Conservation (phyloP, 2,113 vertebrate species). For the Orthonyx spaldingii region DNA sequence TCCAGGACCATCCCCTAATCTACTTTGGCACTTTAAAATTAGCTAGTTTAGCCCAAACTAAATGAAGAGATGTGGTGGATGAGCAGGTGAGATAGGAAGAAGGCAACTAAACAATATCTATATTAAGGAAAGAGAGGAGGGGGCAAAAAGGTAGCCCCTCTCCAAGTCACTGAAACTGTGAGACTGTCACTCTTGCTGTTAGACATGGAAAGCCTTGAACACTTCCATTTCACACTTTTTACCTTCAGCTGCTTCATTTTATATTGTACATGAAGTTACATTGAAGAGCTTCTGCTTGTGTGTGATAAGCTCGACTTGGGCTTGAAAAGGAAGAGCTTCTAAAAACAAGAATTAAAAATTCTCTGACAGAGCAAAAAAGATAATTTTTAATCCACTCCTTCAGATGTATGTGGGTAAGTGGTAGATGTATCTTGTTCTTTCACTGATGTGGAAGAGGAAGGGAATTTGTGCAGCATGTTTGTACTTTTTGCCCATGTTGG, state of each 20-base stretch:
- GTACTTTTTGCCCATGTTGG: neutral
- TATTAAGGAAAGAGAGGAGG: neutral
- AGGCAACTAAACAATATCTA: neutral
- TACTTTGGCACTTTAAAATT: neutral
- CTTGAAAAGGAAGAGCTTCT: neutral
- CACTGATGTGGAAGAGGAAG: neutral
- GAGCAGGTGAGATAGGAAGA: neutral
- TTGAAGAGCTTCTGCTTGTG: neutral
- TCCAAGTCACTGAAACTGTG: neutral
- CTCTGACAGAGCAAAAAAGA: neutral
- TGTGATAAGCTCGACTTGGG: neutral
- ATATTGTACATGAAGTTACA: neutral
- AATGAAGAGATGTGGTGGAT: neutral
- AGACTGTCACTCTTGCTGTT: neutral
- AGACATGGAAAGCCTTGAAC: neutral
- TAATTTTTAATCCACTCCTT: neutral
- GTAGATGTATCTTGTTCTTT: neutral
- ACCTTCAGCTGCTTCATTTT: neutral
- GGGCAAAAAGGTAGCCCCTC: neutral
- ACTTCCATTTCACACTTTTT: neutral
- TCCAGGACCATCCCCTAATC: neutral
- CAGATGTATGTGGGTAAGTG: neutral
- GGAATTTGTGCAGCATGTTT: neutral
- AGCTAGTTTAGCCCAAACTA: neutral
- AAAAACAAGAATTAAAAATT: conserved; percentile 15